Conservation (phyloP, 1,140 invertebrate genomes). For the Archegozetes longisetosus region DNA sequence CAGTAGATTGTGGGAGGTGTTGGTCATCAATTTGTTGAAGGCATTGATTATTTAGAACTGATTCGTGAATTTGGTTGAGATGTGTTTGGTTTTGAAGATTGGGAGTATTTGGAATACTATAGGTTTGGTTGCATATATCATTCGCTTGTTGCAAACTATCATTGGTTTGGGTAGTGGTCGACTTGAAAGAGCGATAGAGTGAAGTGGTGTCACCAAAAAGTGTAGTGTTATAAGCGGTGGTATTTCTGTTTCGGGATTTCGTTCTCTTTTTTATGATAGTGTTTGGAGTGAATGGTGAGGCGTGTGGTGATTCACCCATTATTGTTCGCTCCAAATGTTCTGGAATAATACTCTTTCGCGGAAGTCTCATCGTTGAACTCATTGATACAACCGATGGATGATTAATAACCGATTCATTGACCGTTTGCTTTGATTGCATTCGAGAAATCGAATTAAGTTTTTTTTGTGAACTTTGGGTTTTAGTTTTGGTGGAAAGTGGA, state of each 20-base stretch:
- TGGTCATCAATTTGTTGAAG: no score
- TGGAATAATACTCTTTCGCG: neutral
- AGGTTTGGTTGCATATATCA: neutral
- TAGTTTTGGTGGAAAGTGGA: no score
- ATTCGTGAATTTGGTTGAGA: no score
- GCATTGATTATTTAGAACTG: no score
- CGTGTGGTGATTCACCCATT: neutral
- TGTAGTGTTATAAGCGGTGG: no score
- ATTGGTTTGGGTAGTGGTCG: neutral
- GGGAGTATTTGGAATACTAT: neutral
- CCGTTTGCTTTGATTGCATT: no score
- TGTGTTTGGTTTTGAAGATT: no score
- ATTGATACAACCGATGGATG: no score
- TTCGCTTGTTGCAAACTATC: neutral
- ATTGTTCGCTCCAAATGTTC: neutral
- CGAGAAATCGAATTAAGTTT: no score
- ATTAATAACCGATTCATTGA: no score
- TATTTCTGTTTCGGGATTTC: neutral
- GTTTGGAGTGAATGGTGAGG: constrained; percentile 3
- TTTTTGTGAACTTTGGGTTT: no score
- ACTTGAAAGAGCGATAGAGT: neutral
- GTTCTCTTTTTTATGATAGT: neutral
- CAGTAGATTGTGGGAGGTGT: no score
- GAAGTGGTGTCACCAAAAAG: neutral
- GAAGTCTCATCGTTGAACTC: neutral